phyloP scores from a whole-genome alignment of 92 coral and sea anemone genomes.

The Epizoanthus ramosus region DNA sequence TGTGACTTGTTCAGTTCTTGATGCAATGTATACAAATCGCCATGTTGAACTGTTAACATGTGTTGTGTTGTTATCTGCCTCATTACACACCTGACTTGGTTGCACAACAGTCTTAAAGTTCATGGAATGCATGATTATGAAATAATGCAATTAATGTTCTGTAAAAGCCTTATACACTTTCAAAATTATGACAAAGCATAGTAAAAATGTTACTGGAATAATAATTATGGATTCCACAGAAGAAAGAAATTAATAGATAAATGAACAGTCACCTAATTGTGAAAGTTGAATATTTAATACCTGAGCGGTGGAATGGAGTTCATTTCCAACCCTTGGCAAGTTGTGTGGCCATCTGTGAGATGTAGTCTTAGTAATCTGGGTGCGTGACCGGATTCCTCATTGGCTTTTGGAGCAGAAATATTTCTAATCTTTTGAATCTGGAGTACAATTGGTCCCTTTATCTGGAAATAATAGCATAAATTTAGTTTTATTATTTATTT shows the following conservation, averaged over 20 bases:
- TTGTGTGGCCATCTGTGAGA: conserved; percentile 90
- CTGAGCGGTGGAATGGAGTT: conserved; percentile 83
- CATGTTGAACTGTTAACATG: too few relatives aligned
- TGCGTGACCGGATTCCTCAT: conserved; percentile 91
- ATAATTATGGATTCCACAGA: too few relatives aligned
- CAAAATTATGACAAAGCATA: too few relatives aligned
- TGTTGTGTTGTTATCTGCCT: too few relatives aligned
- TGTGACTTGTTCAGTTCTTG: too few relatives aligned
- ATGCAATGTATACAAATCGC: too few relatives aligned
- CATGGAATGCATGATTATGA: too few relatives aligned
- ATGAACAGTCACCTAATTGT: not conserved
- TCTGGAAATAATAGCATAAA: conserved; percentile 47
- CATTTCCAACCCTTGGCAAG: conserved; percentile 83
- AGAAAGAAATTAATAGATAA: not conserved
- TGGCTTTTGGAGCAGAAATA: conserved; percentile 92
- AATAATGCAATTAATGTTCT: too few relatives aligned
- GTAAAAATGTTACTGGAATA: too few relatives aligned
- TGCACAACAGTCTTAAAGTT: too few relatives aligned
- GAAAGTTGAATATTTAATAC: conserved; percentile 34
- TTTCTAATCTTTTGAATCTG: conserved; percentile 94
- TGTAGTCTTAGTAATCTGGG: conserved; percentile 86
- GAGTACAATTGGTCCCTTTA: conserved; percentile 93
- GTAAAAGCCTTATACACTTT: too few relatives aligned
- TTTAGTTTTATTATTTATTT: not conserved
- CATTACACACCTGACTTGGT: too few relatives aligned